Evolutionary conservation across 2,797 vertebrate genomes (phyloP).

Genomic region (Balearica regulorum): DNA sequence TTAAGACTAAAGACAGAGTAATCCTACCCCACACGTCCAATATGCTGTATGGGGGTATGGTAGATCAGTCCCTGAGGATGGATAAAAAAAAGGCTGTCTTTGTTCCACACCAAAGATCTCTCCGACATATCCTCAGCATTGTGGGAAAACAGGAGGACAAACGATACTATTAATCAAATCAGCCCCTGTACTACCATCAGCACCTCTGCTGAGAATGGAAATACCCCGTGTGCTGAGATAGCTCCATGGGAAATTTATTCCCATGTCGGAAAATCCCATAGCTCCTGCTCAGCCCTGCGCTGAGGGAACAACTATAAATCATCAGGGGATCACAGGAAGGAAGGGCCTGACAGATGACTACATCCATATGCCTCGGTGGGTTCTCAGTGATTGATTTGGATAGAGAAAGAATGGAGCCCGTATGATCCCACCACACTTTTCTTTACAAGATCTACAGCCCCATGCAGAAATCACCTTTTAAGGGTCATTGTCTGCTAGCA

Average conservation of each 20-base stretch:
- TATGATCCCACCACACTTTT: neutral
- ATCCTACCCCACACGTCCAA: neutral
- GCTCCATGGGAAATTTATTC: neutral
- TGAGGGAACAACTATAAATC: neutral
- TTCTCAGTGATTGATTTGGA: neutral
- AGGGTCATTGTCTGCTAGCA: neutral
- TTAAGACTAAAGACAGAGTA: neutral
- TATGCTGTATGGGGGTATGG: neutral
- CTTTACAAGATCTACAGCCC: neutral
- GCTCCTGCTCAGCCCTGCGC: neutral
- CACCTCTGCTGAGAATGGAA: neutral
- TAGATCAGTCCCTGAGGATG: neutral
- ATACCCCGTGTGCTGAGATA: neutral
- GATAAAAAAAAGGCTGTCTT: neutral
- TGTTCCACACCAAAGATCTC: neutral
- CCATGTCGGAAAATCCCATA: neutral
- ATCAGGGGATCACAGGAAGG: neutral
- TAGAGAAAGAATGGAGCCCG: neutral
- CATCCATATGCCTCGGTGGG: fast-evolving
- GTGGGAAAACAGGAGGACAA: neutral
- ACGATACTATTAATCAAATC: neutral
- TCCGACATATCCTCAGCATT: neutral
- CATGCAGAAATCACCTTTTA: neutral
- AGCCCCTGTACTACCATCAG: neutral
- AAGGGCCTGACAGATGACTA: neutral